These are phyloP conservation scores for Drosophila kanapiae DNA, from an alignment of 1,140 invertebrate species.

Conservation along the genomic window DNA sequence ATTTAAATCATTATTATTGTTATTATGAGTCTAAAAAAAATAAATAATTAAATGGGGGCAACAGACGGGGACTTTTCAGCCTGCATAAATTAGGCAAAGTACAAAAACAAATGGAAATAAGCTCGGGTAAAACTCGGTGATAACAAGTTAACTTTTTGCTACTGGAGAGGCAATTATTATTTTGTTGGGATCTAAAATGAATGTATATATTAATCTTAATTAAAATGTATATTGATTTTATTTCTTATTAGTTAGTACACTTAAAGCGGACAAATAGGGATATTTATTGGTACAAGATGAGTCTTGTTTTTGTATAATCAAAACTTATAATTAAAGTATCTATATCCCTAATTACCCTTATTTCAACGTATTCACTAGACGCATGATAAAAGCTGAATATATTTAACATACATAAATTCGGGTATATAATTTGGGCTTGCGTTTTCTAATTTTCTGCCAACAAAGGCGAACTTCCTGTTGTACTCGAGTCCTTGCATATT, in stretches of 20 bases:
- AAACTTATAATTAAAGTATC: not conserved
- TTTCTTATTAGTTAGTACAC: not conserved
- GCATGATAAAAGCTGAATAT: not conserved
- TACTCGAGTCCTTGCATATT: not conserved
- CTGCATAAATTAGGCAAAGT: slow-evolving; percentile 58
- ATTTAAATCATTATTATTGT: slow-evolving; percentile 47
- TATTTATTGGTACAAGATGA: not conserved
- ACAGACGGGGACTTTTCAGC: not conserved
- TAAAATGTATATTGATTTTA: slow-evolving; percentile 1
- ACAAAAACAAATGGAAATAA: slow-evolving; percentile 20
- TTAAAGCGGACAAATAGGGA: not conserved
- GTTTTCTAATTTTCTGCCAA: not conserved
- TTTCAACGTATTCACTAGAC: not conserved
- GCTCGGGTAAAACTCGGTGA: slow-evolving; percentile 1
- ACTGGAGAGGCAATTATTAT: slow-evolving; percentile 32
- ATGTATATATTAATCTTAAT: no score
- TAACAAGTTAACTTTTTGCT: slow-evolving; percentile 30
- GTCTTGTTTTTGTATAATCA: not conserved
- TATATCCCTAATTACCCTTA: not conserved
- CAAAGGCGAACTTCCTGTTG: slow-evolving; percentile 8
- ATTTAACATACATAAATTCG: not conserved
- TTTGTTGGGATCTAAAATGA: slow-evolving; percentile 8
- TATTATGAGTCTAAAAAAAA: slow-evolving; percentile 21
- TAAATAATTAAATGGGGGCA: slow-evolving; percentile 19
- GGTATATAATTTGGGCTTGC: not conserved